phyloP scores from a whole-genome alignment of 2,888 invertebrate species.

The Drosophila picticornis region DNA sequence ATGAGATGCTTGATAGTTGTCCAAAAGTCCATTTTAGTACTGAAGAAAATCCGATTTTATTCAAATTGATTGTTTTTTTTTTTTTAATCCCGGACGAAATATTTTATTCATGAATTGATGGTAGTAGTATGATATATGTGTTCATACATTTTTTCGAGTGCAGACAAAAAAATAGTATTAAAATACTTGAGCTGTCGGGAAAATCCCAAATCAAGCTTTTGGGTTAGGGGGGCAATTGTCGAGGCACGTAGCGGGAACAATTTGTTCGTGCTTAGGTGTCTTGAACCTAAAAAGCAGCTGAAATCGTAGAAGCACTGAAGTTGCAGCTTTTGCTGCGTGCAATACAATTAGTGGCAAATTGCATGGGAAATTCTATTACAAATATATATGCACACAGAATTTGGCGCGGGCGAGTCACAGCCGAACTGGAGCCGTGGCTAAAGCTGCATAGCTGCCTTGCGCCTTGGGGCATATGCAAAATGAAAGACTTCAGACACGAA shows the following conservation, averaged over 20 bases:
- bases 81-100: neutral
- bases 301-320: conserved; percentile 16
- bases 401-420: conserved; percentile 48
- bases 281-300: conserved; percentile 63
- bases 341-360: conserved; percentile 76
- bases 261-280: conserved; percentile 59
- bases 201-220: neutral
- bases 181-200: neutral
- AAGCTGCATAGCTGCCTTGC: neutral
- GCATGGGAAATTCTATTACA: conserved; percentile 74
- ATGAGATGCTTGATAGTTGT: neutral
- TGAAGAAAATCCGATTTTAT: neutral
- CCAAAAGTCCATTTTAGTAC: neutral
- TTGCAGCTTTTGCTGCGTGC: conserved; percentile 64
- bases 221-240: conserved; percentile 4
- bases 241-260: conserved; percentile 56
- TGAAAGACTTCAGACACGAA: conserved; percentile 71
- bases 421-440: conserved; percentile 14
- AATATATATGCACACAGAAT: conserved; percentile 58
- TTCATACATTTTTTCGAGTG: neutral
- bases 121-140: neutral
- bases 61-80: neutral
- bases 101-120: neutral
- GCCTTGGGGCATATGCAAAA: conserved; percentile 54
- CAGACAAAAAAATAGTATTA: neutral